Conservation (phyloP, 1,140 invertebrate species). For the Apis cerana region DNA sequence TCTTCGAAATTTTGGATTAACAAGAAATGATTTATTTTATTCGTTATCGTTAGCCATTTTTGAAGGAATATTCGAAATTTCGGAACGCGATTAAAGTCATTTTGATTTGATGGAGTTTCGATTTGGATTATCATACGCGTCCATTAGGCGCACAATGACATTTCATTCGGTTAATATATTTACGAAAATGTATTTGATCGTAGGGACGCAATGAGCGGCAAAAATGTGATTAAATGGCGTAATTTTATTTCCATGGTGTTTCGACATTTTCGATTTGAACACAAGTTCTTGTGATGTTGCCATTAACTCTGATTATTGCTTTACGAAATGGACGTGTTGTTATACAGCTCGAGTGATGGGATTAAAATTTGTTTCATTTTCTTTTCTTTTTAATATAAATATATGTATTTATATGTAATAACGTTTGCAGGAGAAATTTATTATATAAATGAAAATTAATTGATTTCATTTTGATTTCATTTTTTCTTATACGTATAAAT, state of each 20-base stretch:
- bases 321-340: neutral
- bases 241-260: neutral
- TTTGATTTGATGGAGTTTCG: neutral
- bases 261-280: neutral
- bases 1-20: too few species aligned
- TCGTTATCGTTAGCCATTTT: neutral
- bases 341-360: neutral
- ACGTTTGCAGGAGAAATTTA: too few species aligned
- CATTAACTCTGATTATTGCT: neutral
- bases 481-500: too few species aligned
- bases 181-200: neutral
- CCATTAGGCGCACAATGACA: neutral
- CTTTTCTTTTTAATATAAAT: too few species aligned
- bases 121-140: neutral
- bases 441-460: too few species aligned
- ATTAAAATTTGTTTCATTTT: neutral
- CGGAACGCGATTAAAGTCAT: neutral
- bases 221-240: neutral
- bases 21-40: neutral
- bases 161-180: neutral
- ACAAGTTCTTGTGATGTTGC: neutral
- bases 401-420: too few species aligned
- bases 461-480: too few species aligned
- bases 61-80: neutral
- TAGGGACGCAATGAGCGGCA: neutral